Conservation (phyloP, 2,888 invertebrate genomes). For the Lasioglossum pauxillum region DNA sequence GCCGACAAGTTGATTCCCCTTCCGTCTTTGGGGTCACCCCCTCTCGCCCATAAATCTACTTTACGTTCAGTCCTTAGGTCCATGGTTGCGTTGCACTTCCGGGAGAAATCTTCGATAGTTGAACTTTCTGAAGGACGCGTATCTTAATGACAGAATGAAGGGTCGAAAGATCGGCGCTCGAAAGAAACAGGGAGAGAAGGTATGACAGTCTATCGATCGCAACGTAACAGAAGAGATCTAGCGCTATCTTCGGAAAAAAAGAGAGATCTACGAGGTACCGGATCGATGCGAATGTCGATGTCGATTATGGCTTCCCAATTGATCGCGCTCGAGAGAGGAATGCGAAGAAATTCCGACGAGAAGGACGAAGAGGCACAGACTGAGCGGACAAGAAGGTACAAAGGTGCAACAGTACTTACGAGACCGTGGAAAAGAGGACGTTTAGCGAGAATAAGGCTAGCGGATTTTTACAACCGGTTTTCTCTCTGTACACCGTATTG, state of each 20-base stretch:
- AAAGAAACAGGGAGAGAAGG: neutral
- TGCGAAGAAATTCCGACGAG: neutral
- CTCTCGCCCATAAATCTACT: too few relatives aligned
- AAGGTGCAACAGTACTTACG: slow-evolving; percentile 20
- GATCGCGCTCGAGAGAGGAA: slow-evolving; percentile 6
- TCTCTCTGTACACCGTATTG: neutral
- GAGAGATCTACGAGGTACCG: slow-evolving; percentile 28
- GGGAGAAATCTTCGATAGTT: neutral
- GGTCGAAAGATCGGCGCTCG: neutral
- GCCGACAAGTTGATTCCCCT: too few relatives aligned
- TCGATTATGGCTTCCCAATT: slow-evolving; percentile 42
- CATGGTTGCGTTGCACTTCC: neutral
- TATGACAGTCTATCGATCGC: slow-evolving; percentile 7
- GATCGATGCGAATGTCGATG: slow-evolving; percentile 57
- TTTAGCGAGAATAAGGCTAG: slow-evolving; percentile 2
- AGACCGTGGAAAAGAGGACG: neutral
- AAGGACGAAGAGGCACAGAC: slow-evolving; percentile 13
- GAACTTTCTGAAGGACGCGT: neutral
- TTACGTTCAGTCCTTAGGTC: too few relatives aligned
- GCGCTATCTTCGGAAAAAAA: slow-evolving; percentile 29
- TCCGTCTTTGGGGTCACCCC: too few relatives aligned
- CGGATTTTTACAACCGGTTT: neutral
- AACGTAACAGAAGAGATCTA: slow-evolving; percentile 38
- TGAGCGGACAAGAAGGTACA: neutral
- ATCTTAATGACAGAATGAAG: neutral